Evolutionary conservation across 2,888 invertebrate species (phyloP), one percentile per base, ranked within the genome.

Genomic region (Diogma glabrata): DNA sequence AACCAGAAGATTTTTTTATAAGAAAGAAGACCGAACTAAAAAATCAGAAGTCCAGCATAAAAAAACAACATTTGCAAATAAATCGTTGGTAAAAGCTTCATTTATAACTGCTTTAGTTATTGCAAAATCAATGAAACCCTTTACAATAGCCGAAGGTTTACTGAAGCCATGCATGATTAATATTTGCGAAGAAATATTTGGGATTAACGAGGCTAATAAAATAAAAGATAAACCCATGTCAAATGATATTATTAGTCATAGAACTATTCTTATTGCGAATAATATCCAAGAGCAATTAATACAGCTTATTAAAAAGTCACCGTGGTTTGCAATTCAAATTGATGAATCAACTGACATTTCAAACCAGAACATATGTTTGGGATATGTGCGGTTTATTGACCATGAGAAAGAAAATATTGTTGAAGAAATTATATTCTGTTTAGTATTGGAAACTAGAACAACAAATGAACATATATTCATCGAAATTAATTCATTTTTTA

Each of bases 361-460:
- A 59, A 54, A 52, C 57, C 50, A 56, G 47, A 54, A 54, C 49
- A 52, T 57, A 43, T n/a, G 57, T 33, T 52, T 58, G 51, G 52
- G 50, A 49, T 58, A 54, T 52, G 57, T 57, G 45, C 54, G 58
- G 49, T 59, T 22, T 48, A 23, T 48, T 48, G 33, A 48, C 36
- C 12, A 48, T 48, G 36, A n/a, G 36, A 49, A 38, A 49, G 36
- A 23, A 23, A 36, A 49, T 49, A 14, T 36, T 36, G 22, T 36
- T 49, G 49, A 49, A 36, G 36, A 49, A 49, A 36, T 49, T 51
- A 52, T 58, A 49, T 55, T 58, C 50, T 57, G 57, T 51, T 50
- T 38, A 55, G 51, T n/a, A n/a, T 49, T 49, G 26, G 47, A 47
- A 16, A 47, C 26, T n/a, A 33, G 33, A 33, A 14, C n/a, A 47